A percentile compares a stretch with the other conserved stretches of the same genome.
These are phyloP conservation scores for Odocoileus virginianus DNA, from an alignment of 2,113 vertebrate species.

Conservation along the genomic window DNA sequence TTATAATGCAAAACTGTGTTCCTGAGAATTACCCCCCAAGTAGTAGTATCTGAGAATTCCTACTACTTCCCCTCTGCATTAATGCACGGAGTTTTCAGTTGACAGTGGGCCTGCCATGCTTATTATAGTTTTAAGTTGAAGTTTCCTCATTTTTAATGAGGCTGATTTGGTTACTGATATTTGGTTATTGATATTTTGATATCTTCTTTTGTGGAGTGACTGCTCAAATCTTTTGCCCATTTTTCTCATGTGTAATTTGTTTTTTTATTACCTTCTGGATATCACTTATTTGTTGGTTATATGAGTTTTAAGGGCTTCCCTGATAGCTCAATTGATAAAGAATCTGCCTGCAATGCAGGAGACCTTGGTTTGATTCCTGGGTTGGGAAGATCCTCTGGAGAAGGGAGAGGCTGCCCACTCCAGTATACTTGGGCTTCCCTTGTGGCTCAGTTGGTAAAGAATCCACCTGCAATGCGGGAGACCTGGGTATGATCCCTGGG, in stretches of 20 bases:
- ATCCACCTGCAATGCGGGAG: fast-evolving
- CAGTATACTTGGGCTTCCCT: neutral
- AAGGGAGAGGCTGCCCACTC: neutral
- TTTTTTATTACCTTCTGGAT: neutral
- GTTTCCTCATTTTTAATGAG: neutral
- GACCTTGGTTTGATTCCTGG: neutral
- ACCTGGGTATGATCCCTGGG: neutral
- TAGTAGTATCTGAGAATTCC: neutral
- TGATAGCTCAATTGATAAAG: neutral
- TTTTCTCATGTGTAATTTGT: neutral
- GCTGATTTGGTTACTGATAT: neutral
- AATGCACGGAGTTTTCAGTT: neutral
- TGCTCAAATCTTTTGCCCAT: neutral
- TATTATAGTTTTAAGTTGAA: neutral
- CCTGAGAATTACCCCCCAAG: neutral
- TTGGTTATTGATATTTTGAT: neutral
- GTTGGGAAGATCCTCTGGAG: neutral
- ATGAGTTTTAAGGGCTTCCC: neutral
- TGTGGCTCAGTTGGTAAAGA: neutral
- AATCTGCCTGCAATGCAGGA: neutral
- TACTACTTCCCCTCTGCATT: neutral
- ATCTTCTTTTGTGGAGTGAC: neutral
- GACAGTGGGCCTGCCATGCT: neutral
- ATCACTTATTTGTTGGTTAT: neutral
- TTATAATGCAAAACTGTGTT: neutral